Evolutionary conservation across 1,140 invertebrate species (phyloP), one percentile per base, ranked within the genome.

Genomic region (Drosophila arawakana): DNA sequence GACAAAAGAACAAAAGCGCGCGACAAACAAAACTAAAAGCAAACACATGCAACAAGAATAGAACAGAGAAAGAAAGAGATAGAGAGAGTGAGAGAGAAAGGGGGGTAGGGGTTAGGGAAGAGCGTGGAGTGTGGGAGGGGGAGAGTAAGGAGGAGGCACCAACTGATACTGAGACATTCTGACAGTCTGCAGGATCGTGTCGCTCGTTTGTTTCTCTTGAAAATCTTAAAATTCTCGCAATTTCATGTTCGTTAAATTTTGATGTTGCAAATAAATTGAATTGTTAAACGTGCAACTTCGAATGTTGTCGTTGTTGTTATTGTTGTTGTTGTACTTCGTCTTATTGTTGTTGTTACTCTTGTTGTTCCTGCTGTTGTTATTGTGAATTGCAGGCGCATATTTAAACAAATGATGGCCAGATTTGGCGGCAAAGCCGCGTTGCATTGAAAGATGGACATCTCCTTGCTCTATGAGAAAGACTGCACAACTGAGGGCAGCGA

Each of bases 191-290:
- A 89, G 85, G 85, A 91, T 91, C 90, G 90, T 91, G 90, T 91
- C 90, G 81, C 86, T 91, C 90, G 90, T 91, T 91, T 91, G 90
- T 91, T 91, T 91, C 90, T 91, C 81, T 59, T 90, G 90, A 91
- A 86, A 91, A 91, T 82, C 88, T 91, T 86, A 91, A 91, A 91
- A 91, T 91, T 91, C 90, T 88, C 90, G 90, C 90, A 91, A 91
- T 91, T 91, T 91, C 88, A 91, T 91, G 90, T 91, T 91, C 90
- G 90, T 91, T 91, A 91, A 91, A 91, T 90, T 91, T 91, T 91
- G 90, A 91, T 90, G 86, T 88, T 91, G 78, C 80, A 91, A 91
- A 91, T 91, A 91, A 91, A 91, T 91, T 91, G 90, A 91, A 91
- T 91, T 91, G 90, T 91, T 91, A 91, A 91, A 91, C 90, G 90